Conservation (phyloP, 1,140 invertebrate species). For the Acromyrmex echinatior region DNA sequence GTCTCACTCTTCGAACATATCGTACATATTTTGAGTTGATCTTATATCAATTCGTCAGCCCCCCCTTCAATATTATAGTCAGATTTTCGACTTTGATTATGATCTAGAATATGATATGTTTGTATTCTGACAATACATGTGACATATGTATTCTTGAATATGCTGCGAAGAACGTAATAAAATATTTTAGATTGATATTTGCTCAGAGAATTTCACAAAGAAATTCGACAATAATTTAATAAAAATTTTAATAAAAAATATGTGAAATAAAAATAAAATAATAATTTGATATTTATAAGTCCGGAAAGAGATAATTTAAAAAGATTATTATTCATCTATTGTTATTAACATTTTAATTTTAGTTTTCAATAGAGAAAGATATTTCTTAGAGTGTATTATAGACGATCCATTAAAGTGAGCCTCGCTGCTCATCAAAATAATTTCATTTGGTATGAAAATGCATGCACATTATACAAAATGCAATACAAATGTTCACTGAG, state of each 20-base stretch:
- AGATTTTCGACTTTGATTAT: background rate
- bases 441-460: conserved; percentile 69
- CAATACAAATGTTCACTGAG: conserved; percentile 81
- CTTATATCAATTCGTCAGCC: conserved; percentile 48
- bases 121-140: background rate
- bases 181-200: background rate
- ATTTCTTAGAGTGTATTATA: conserved; percentile 11
- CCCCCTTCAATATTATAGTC: background rate
- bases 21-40: conserved; percentile 14
- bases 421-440: conserved; percentile 43
- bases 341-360: background rate
- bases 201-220: background rate
- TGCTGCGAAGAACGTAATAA: background rate
- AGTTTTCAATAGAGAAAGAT: background rate
- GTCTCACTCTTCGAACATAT: conserved; percentile 47
- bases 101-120: conserved; percentile 21
- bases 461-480: conserved; percentile 83
- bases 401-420: background rate
- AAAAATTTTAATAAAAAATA: background rate
- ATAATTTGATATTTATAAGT: background rate
- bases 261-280: background rate
- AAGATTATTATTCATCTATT: background rate
- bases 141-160: background rate
- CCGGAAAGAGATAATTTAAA: background rate
- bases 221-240: background rate